Percentiles rank a stretch among this genome's conserved stretches.
These are phyloP conservation scores for Triops longicaudatus DNA, from an alignment of 1,140 invertebrate species.

Conservation along the genomic window DNA sequence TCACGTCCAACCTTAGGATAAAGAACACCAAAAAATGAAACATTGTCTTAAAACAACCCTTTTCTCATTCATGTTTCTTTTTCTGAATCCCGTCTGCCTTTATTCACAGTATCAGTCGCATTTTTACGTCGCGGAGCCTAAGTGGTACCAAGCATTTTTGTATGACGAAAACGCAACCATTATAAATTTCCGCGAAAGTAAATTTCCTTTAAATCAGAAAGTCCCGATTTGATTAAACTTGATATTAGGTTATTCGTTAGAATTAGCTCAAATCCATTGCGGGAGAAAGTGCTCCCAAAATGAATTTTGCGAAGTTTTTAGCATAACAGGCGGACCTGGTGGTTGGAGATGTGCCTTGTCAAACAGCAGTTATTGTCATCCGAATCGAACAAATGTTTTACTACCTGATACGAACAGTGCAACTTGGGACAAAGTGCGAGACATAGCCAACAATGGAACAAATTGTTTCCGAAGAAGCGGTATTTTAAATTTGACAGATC, in stretches of 20 bases:
- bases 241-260: background rate
- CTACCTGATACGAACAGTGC: background rate
- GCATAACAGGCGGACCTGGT: background rate
- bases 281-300: background rate
- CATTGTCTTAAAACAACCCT: background rate
- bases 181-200: background rate
- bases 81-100: background rate
- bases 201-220: background rate
- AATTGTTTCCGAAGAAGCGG: background rate
- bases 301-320: background rate
- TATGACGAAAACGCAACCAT: background rate
- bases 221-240: background rate
- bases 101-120: background rate
- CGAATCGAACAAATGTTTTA: background rate
- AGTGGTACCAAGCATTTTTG: background rate
- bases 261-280: background rate
- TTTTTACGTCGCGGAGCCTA: background rate
- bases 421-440: background rate
- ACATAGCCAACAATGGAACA: background rate
- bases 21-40: background rate
- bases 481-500: background rate
- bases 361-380: background rate
- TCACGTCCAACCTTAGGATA: background rate
- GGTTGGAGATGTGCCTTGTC: background rate
- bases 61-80: background rate